Evolutionary conservation across 1,140 invertebrate genomes (phyloP).

Genomic region (Listronotus bonariensis): DNA sequence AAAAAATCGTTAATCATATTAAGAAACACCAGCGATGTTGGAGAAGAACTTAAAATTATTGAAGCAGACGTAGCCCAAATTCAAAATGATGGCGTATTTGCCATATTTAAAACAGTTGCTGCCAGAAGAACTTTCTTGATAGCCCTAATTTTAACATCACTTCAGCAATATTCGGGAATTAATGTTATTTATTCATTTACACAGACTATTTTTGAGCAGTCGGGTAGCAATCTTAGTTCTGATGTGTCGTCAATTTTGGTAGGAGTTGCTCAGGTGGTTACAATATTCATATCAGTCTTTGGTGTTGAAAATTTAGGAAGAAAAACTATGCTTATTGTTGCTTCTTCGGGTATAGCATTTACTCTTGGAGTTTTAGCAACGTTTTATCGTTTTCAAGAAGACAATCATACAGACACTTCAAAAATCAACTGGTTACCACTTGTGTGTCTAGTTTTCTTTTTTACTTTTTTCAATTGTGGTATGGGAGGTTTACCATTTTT

Average conservation of each 20-base stretch:
- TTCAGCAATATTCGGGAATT: conserved; percentile 77
- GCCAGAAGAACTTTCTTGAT: conserved; percentile 69
- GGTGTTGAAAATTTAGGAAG: conserved; percentile 76
- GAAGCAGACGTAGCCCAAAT: conserved; percentile 55
- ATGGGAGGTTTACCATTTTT: conserved; percentile 83
- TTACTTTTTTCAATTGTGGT: conserved; percentile 55
- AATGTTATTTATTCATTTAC: conserved; percentile 82
- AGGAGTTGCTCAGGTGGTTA: conserved; percentile 70
- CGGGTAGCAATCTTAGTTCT: conserved; percentile 62
- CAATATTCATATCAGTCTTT: conserved; percentile 68
- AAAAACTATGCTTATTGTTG: conserved; percentile 69
- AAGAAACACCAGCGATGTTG: background rate
- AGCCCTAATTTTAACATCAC: conserved; percentile 68
- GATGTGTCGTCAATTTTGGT: conserved; percentile 74
- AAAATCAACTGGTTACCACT: conserved; percentile 40
- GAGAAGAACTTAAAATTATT: conserved; percentile 60
- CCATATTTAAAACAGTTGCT: conserved; percentile 59
- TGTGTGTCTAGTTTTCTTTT: conserved; percentile 31
- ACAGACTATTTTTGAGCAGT: conserved; percentile 67
- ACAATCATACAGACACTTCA: conserved; percentile 13
- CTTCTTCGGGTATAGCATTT: conserved; percentile 63
- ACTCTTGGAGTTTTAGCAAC: conserved; percentile 36
- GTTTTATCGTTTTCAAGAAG: conserved; percentile 35
- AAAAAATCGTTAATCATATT: conserved; percentile 55
- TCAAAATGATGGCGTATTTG: conserved; percentile 47